Base-by-base conservation (phyloP, 2,113 vertebrate species). In the Aplodontia rufa region DNA sequence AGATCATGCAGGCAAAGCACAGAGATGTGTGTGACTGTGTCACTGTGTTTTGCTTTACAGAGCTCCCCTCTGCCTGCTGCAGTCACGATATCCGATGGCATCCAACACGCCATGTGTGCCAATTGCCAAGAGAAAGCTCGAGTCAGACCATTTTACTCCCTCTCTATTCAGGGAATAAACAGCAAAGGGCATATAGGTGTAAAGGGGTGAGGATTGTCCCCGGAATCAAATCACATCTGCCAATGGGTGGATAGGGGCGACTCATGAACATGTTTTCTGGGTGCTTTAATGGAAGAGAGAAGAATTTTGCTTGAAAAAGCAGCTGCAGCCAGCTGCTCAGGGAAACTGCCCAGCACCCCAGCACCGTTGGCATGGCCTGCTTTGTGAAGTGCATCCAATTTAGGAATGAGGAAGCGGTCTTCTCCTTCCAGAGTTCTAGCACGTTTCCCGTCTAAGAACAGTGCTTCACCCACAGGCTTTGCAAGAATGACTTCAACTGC, bases 401-500 rank as follows among this genome's bases (percentile, higher is more conserved):
- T 69, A 68, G 88, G 30, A 75, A 87, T 16, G 20, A 79, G 53
- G 76, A 83, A 55, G 92, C 12, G 22, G 12, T 32, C 58, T 87
- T 85, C 28, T 87, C 92, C 92, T 90, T 95, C 87, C 92, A 96
- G 90, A 96, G 90, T 87, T 22, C 42, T 83, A 93, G 92, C 92
- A 78, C 42, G 35, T 96, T 95, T 94, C 86, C n/a, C 85, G 68
- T 84, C 66, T 82, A 66, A 93, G 94, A 90, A 90, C 45, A 87
- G 79, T 74, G 89, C 90, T 93, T 72, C 26, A 75, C 75, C 87
- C 68, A 32, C 19, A 83, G 55, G 40, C 75, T 92, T 87, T 85
- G 62, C 60, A 87, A 96, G 85, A 96, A 87, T 88, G 92, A 72
- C 64, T 92, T 97, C 90, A 94, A 94, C 72, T 96, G 81, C 35